These are phyloP conservation scores for Zaprionus kolodkinae DNA, from an alignment of 1,140 invertebrate genomes.

Conservation along the genomic window DNA sequence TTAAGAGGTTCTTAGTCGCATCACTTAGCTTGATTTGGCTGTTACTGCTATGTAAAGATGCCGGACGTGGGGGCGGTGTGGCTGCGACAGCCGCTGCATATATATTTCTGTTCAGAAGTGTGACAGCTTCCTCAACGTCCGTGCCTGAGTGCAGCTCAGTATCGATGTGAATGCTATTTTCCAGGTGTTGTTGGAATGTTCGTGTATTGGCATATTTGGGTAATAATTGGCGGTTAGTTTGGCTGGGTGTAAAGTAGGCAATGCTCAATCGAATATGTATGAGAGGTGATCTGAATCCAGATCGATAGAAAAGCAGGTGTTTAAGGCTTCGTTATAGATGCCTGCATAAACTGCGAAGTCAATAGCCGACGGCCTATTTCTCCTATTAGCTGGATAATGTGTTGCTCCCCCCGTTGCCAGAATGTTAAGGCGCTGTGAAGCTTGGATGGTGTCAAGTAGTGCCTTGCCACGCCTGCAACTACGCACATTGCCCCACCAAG, in stretches of 20 bases:
- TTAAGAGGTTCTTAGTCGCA: too few species aligned
- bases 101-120: neutral
- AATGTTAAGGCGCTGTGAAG: neutral
- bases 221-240: neutral
- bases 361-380: neutral
- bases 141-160: neutral
- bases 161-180: neutral
- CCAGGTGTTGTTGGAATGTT: neutral
- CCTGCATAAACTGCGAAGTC: neutral
- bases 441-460: neutral
- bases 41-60: neutral
- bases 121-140: constrained; percentile 7
- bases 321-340: too few species aligned
- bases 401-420: neutral
- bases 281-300: constrained; percentile 12
- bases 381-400: neutral
- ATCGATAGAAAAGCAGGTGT: constrained; percentile 1
- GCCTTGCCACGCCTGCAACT: neutral
- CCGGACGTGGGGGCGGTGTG: too few species aligned
- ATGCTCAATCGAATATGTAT: too few species aligned
- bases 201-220: neutral
- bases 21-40: too few species aligned
- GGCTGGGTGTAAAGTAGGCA: too few species aligned
- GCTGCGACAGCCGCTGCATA: neutral
- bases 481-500: constrained; percentile 5